These are phyloP conservation scores for Andrena chrysosceles DNA, from an alignment of 2,888 invertebrate genomes.

Conservation along the genomic window DNA sequence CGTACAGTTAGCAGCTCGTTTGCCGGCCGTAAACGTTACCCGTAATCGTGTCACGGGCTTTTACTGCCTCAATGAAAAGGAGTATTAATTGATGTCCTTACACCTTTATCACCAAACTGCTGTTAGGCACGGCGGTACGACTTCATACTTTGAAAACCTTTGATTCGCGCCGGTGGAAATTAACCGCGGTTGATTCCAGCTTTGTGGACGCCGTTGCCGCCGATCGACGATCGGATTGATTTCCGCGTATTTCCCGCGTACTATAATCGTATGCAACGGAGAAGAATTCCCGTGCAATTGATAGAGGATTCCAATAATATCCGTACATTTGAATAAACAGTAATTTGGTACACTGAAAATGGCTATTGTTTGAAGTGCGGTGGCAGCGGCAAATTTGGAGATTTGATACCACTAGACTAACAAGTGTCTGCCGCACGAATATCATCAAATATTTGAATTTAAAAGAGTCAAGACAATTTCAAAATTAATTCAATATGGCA, in stretches of 20 bases:
- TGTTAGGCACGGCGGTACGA: slow-evolving; percentile 38
- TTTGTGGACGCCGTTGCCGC: slow-evolving; percentile 23
- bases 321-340: background rate
- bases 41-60: slow-evolving; percentile 70
- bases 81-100: slow-evolving; percentile 73
- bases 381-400: too few relatives aligned
- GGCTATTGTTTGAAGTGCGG: too few relatives aligned
- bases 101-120: slow-evolving; percentile 69
- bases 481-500: too few relatives aligned
- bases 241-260: background rate
- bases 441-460: too few relatives aligned
- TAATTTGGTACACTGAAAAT: background rate
- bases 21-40: slow-evolving; percentile 66
- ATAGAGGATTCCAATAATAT: background rate
- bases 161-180: slow-evolving; percentile 37
- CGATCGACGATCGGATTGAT: slow-evolving; percentile 9
- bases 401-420: too few relatives aligned
- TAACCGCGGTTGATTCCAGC: slow-evolving; percentile 21
- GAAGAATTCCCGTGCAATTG: slow-evolving; percentile 8
- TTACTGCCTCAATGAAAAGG: slow-evolving; percentile 68
- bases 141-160: slow-evolving; percentile 49
- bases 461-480: too few relatives aligned
- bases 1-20: slow-evolving; percentile 71
- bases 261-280: background rate
- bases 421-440: too few relatives aligned